These are phyloP conservation scores for Scalopus aquaticus DNA, from an alignment of 2,113 vertebrate species.

Conservation along the genomic window DNA sequence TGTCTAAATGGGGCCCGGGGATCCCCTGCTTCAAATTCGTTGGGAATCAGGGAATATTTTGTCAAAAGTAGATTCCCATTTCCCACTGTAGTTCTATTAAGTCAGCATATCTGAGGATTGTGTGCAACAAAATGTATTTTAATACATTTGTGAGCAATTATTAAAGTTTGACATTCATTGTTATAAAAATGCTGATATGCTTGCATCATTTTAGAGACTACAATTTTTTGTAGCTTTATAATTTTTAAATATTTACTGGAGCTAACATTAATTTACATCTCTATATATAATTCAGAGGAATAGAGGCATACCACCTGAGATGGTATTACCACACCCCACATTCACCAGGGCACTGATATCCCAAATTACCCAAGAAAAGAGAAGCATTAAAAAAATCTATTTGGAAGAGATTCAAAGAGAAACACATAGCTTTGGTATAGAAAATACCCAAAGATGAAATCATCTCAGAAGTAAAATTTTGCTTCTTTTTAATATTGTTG, in stretches of 20 bases:
- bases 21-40: neutral
- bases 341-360: no score
- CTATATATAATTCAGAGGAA: no score
- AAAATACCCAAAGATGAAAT: neutral
- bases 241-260: no score
- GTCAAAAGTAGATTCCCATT: neutral
- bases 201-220: neutral
- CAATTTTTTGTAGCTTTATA: neutral
- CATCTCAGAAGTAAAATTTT: neutral
- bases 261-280: no score
- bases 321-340: no score
- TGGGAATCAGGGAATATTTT: neutral
- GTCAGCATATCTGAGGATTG: neutral
- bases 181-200: neutral
- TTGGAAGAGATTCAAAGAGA: neutral
- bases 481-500: neutral
- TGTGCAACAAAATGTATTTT: neutral
- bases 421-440: neutral
- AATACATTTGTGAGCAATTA: neutral
- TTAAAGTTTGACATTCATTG: neutral
- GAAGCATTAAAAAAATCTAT: neutral
- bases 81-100: neutral
- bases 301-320: no score
- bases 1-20: neutral
- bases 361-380: neutral